phyloP scores from a whole-genome alignment of 2,113 vertebrate species.

The Oncorhynchus tshawytscha region DNA sequence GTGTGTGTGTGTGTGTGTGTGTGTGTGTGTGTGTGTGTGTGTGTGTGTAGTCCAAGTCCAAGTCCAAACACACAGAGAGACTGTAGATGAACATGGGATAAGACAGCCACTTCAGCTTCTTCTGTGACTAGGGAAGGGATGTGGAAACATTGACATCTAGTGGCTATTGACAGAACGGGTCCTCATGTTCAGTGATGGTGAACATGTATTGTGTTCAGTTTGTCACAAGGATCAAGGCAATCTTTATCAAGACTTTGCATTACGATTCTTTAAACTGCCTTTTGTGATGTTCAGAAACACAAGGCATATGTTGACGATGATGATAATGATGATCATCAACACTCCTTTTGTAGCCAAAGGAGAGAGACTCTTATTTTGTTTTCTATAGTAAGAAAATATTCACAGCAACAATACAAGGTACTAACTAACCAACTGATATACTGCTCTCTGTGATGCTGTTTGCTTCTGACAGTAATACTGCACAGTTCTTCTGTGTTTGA shows the following conservation, averaged over 20 bases:
- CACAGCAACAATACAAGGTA: too few species aligned
- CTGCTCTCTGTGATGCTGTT: too few species aligned
- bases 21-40: slow-evolving; percentile 4
- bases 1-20: slow-evolving; percentile 5
- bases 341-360: too few species aligned
- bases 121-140: slow-evolving; percentile 4
- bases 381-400: too few species aligned
- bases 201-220: not conserved
- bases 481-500: too few species aligned
- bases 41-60: too few species aligned
- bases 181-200: not conserved
- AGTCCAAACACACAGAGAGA: slow-evolving; percentile 1
- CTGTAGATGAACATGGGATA: not conserved
- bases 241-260: slow-evolving; percentile 3
- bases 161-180: slow-evolving; percentile 48
- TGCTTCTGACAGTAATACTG: too few species aligned
- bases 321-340: not conserved
- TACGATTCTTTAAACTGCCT: slow-evolving; percentile 17
- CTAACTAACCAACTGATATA: too few species aligned
- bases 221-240: not conserved
- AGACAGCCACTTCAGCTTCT: not conserved
- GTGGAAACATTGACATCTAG: slow-evolving; percentile 54
- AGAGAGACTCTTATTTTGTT: too few species aligned
- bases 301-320: not conserved
- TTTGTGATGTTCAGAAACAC: slow-evolving; percentile 8